phyloP scores from a whole-genome alignment of 1,140 invertebrate genomes.

The Colletes latitarsis region DNA sequence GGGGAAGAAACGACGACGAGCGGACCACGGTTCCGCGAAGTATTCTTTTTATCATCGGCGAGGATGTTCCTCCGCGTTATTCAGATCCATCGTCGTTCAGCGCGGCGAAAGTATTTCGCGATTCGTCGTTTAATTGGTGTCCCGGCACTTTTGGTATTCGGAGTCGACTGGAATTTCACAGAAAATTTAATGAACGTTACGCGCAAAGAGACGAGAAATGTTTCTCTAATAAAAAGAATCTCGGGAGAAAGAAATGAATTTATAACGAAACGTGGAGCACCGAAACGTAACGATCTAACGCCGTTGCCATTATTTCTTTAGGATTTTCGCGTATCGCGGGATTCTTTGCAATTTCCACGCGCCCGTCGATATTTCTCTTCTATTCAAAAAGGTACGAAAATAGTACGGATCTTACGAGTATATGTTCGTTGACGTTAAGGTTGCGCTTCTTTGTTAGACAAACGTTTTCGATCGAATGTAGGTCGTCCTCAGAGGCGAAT shows the following conservation, averaged over 20 bases:
- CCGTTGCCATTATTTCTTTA: too few species aligned
- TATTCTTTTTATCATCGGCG: not conserved
- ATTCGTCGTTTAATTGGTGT: not conserved
- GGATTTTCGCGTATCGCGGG: too few species aligned
- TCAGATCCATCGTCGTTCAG: slow-evolving; percentile 6
- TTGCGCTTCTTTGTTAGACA: too few species aligned
- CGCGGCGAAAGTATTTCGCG: not conserved
- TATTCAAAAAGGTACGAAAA: too few species aligned
- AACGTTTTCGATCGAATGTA: too few species aligned
- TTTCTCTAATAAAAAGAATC: not conserved
- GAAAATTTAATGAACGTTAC: not conserved
- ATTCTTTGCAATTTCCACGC: too few species aligned
- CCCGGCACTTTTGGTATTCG: not conserved
- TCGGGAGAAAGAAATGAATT: too few species aligned
- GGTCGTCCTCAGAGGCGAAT: too few species aligned
- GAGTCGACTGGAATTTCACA: not conserved
- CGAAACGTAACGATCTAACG: not conserved
- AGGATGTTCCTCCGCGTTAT: slow-evolving; percentile 11
- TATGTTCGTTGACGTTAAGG: too few species aligned
- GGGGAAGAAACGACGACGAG: not conserved
- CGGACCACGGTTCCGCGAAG: not conserved
- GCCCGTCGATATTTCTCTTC: too few species aligned
- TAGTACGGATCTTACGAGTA: too few species aligned
- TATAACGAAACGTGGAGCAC: too few species aligned
- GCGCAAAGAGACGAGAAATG: not conserved